Percentiles rank a stretch among this genome's conserved stretches.
phyloP scores from a whole-genome alignment of 2,113 vertebrate species.

The Ploceus nigricollis region DNA sequence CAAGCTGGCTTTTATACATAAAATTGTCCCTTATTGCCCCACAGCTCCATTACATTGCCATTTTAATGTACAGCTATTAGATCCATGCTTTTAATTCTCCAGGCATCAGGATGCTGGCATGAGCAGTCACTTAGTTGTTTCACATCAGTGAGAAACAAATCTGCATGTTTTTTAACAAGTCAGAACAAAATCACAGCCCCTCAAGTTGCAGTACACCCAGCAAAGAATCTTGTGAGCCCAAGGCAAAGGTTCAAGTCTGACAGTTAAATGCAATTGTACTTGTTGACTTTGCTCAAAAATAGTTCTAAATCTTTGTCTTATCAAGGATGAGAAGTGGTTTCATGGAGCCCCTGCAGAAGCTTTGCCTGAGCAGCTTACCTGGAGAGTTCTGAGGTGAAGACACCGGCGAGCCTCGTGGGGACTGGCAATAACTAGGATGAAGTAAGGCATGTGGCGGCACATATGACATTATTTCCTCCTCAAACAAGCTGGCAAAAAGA shows the following conservation, averaged over 20 bases:
- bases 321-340: background rate
- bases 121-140: background rate
- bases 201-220: background rate
- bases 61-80: background rate
- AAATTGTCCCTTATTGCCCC: background rate
- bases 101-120: background rate
- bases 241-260: background rate
- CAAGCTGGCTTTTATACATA: background rate
- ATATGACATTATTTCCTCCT: constrained; percentile 99
- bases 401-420: constrained; percentile 78
- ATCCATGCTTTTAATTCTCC: background rate
- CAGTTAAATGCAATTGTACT: background rate
- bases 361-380: constrained; percentile 69
- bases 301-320: background rate
- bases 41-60: background rate
- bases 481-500: constrained; percentile 85
- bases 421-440: constrained; percentile 90
- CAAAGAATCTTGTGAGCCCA: background rate
- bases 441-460: constrained; percentile 94
- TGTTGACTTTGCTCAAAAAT: background rate
- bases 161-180: background rate
- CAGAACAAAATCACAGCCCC: background rate
- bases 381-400: constrained; percentile 97
- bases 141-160: background rate
- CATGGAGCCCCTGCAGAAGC: background rate